phyloP scores from a whole-genome alignment of 1,140 invertebrate species.

The Cylas formicarius region DNA sequence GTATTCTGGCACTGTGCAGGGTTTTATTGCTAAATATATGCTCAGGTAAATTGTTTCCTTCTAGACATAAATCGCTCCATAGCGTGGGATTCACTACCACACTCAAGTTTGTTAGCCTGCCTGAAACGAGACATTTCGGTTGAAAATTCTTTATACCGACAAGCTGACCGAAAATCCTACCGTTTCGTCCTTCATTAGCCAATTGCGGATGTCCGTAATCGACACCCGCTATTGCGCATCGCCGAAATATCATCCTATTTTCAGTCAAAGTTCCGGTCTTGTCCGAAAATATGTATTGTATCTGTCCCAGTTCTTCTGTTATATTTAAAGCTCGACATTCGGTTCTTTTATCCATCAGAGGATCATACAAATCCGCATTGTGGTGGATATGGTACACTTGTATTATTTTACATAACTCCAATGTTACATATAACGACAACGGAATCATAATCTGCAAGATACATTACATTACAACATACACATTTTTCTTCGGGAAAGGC shows the following conservation, averaged over 20 bases:
- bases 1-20: constrained; percentile 49
- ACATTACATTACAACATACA: not conserved
- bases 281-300: constrained; percentile 95
- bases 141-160: not conserved
- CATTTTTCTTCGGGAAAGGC: not conserved
- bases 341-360: constrained; percentile 73
- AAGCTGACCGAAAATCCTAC: constrained; percentile 11
- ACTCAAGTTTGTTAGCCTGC: constrained; percentile 19
- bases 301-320: constrained; percentile 92
- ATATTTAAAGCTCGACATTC: constrained; percentile 95
- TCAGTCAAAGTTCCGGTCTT: constrained; percentile 97
- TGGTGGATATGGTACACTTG: constrained; percentile 95
- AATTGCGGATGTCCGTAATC: constrained; percentile 79
- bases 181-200: constrained; percentile 38
- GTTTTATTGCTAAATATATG: constrained; percentile 26
- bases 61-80: constrained; percentile 56
- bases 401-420: constrained; percentile 93
- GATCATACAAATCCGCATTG: constrained; percentile 80
- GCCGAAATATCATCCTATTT: constrained; percentile 93
- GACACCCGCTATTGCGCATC: constrained; percentile 80
- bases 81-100: constrained; percentile 59
- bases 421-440: constrained; percentile 90
- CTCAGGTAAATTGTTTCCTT: constrained; percentile 33
- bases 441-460: constrained; percentile 85
- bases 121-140: constrained; percentile 7